Base-by-base conservation (phyloP, 64 coral and sea anemone species). In the Actinia equina region DNA sequence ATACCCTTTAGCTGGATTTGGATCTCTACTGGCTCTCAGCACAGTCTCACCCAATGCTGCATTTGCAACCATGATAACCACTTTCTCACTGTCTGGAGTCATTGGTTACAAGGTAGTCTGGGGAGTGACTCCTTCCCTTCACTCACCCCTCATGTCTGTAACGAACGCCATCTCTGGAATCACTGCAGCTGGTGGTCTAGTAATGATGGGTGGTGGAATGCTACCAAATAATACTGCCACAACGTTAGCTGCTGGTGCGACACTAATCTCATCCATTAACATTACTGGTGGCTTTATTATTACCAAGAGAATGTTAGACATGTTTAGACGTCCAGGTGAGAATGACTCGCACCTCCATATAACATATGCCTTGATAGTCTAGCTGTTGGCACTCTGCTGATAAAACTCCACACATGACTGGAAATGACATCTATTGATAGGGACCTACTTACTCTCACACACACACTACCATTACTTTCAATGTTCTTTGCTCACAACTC, bases 231-330 rank as follows among this genome's bases (percentile, higher is more conserved):
- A 85, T 43, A 93, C 86, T 84, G 93, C 89, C 17, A 99, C 97
- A 44, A 90, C 93, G 26, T 60, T 99, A 30, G 97, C 93, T 44
- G 97, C 97, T 25, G 27, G 86, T 22, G 97, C 97, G 4, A 93
- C 97, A 18, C 55, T 99, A 15, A 95, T 99, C 41, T 99, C 97
- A 18, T 95, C 90, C 58, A 99, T 99, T 15, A 99, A 99, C 65
- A 99, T 99, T n/a, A 95, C 97, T 61, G 97, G 97, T 67, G 97
- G 97, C 85, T 99, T 99, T 86, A 99, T 99, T 79, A 99, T 99
- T 45, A 99, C 97, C 11, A 99, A 99, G 86, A 92, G 97, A 60
- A 99, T 99, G 97, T 93, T 99, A 83, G 97, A 99, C 89, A 99
- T 99, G 97, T 99, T 99, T 76, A 94, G 90, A 67, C 87, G 97